Conservation (phyloP, 2,888 invertebrate species). For the Hydrotaea diabolus region DNA sequence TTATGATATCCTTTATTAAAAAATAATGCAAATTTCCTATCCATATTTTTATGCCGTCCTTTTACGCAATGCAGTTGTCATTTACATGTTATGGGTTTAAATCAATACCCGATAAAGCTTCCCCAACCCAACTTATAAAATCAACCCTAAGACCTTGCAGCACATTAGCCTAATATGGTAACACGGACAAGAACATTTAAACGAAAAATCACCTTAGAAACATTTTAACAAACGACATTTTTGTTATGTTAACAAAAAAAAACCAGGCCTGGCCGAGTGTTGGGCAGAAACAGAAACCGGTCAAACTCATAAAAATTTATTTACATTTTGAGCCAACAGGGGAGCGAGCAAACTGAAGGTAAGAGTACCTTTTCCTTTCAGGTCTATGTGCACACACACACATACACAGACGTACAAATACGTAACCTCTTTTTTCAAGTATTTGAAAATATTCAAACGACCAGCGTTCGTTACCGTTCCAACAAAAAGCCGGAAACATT, state of each 20-base stretch:
- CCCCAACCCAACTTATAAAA: not conserved
- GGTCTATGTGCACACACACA: no score
- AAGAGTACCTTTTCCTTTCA: not conserved
- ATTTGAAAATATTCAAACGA: not conserved
- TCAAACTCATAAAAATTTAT: constrained; percentile 27
- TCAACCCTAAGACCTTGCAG: not conserved
- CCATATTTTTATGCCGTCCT: not conserved
- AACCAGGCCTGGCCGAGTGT: not conserved
- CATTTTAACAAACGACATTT: constrained; percentile 13
- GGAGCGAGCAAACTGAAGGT: not conserved
- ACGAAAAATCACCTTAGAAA: not conserved
- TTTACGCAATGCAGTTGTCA: constrained; percentile 60
- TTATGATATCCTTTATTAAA: constrained; percentile 31
- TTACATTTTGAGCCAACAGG: not conserved
- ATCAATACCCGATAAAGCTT: not conserved
- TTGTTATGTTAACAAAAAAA: not conserved
- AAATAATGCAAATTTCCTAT: constrained; percentile 21
- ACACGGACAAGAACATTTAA: not conserved
- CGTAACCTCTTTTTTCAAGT: not conserved
- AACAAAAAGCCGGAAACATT: not conserved
- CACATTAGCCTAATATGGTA: not conserved
- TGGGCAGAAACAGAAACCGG: not conserved
- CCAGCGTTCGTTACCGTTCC: not conserved
- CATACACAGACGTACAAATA: not conserved
- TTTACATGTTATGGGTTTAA: constrained; percentile 26